phyloP scores from a whole-genome alignment of 2,888 invertebrate species.

The Cecidostiba fungosa region DNA sequence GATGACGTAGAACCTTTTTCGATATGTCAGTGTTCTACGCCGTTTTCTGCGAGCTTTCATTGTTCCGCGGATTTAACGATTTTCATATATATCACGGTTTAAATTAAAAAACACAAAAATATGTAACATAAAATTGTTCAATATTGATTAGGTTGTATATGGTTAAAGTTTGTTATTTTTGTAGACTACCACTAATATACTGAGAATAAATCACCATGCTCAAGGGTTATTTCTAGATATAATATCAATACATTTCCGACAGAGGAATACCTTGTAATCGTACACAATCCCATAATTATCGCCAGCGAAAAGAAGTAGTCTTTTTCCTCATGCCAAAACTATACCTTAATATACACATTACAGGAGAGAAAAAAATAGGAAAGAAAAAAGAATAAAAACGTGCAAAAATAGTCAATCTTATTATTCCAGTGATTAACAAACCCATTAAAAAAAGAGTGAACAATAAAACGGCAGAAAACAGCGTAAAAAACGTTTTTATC shows the following conservation, averaged over 20 bases:
- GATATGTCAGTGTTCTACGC: slow-evolving; percentile 1
- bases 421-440: not conserved
- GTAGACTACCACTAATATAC: not conserved
- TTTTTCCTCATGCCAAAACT: no score
- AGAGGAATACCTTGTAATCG: no score
- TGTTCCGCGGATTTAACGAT: slow-evolving; percentile 7
- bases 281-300: no score
- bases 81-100: no score
- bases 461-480: slow-evolving; percentile 40
- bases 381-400: not conserved
- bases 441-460: slow-evolving; percentile 3
- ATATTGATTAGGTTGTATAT: no score
- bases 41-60: slow-evolving; percentile 47
- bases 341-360: not conserved
- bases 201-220: not conserved
- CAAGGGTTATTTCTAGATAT: not conserved
- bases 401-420: not conserved
- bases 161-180: no score
- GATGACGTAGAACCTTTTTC: not conserved
- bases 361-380: not conserved
- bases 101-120: no score
- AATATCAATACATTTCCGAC: not conserved
- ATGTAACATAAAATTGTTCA: no score
- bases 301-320: no score
- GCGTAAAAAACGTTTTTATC: slow-evolving; percentile 16